Evolutionary conservation across 2,113 vertebrate species (phyloP).

Genomic region (Microcebus ravelobensis): DNA sequence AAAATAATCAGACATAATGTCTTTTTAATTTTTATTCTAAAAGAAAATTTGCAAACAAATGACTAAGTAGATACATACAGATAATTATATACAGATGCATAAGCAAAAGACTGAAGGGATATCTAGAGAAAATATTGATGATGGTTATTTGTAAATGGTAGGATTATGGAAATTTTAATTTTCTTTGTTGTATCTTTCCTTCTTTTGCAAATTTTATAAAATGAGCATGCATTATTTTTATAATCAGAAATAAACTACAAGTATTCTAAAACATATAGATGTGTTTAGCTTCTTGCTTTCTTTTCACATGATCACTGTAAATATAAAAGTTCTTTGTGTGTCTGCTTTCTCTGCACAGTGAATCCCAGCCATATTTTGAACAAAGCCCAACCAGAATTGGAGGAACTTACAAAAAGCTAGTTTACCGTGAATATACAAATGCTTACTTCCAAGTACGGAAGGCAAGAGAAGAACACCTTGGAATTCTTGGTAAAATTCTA

Average conservation of each 20-base stretch:
- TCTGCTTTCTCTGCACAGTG: constrained; percentile 81
- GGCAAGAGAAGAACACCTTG: constrained; percentile 89
- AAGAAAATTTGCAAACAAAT: background rate
- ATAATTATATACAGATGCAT: background rate
- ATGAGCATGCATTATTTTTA: background rate
- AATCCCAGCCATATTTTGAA: constrained; percentile 88
- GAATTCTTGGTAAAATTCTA: constrained; percentile 91
- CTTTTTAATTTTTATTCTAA: constrained; percentile 4
- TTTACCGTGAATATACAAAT: constrained; percentile 91
- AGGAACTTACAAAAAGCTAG: constrained; percentile 92
- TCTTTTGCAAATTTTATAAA: constrained; percentile 11
- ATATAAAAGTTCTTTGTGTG: background rate
- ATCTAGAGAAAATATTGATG: background rate
- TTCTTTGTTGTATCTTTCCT: background rate
- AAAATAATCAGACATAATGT: background rate
- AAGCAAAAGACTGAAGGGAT: constrained; percentile 4
- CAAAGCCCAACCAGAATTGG: constrained; percentile 89
- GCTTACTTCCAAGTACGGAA: constrained; percentile 88
- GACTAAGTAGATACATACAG: background rate
- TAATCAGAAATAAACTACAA: background rate
- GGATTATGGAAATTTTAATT: background rate
- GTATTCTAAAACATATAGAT: background rate
- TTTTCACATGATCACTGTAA: background rate
- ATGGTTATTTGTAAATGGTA: background rate
- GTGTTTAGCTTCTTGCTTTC: background rate